Percentiles rank a stretch among this genome's conserved stretches.
phyloP scores from a whole-genome alignment of 2,113 vertebrate genomes.

The Tichodroma muraria region DNA sequence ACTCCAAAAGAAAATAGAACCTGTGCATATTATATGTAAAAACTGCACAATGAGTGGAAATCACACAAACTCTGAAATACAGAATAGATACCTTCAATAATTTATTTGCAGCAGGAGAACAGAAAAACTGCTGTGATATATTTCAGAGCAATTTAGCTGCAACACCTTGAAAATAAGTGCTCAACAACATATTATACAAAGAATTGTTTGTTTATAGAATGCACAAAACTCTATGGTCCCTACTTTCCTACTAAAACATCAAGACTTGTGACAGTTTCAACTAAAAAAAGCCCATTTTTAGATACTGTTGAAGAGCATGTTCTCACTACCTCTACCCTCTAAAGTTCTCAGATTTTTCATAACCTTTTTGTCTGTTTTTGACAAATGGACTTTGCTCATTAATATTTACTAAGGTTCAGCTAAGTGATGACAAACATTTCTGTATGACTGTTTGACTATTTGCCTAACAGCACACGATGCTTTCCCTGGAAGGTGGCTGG shows the following conservation, averaged over 20 bases:
- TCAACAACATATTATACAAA: neutral
- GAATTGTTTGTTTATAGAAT: neutral
- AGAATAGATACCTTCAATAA: neutral
- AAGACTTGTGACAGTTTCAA: neutral
- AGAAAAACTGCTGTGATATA: neutral
- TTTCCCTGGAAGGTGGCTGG: neutral
- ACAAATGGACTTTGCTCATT: neutral
- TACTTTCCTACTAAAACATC: neutral
- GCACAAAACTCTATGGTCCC: neutral
- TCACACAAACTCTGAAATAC: neutral
- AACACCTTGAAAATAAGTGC: neutral
- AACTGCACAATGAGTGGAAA: neutral
- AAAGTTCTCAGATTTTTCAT: neutral
- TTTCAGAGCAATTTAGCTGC: neutral
- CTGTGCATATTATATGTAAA: neutral
- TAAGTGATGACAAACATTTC: neutral
- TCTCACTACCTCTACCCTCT: neutral
- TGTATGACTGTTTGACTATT: neutral
- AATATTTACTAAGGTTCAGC: neutral
- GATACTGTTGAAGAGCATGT: neutral
- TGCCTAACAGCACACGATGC: fast-evolving
- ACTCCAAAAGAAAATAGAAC: neutral
- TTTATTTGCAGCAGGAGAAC: neutral
- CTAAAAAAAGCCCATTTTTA: neutral
- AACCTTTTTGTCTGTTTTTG: neutral